Percentiles rank a stretch among this genome's conserved stretches.
These are phyloP conservation scores for Benitochromis conjunctus DNA, from an alignment of 2,113 vertebrate genomes.

Conservation along the genomic window DNA sequence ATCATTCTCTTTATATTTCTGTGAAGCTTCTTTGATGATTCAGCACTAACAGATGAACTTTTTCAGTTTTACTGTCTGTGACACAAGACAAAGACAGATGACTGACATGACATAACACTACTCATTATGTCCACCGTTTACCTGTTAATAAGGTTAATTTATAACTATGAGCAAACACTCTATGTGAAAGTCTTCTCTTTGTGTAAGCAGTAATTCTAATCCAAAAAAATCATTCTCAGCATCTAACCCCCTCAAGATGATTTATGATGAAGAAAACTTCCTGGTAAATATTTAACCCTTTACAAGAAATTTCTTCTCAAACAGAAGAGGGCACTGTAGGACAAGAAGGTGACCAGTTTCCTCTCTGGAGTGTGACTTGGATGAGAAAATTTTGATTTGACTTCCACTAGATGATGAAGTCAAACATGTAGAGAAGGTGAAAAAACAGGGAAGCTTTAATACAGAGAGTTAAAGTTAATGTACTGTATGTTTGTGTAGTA, in stretches of 20 bases:
- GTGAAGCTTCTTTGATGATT: background rate
- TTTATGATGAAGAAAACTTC: rapidly evolving
- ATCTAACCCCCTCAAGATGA: background rate
- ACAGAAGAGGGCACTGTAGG: background rate
- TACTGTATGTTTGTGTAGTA: background rate
- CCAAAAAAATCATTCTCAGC: background rate
- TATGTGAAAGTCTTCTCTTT: background rate
- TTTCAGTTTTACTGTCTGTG: background rate
- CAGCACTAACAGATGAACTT: background rate
- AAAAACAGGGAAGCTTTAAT: background rate
- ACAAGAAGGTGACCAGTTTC: background rate
- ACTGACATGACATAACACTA: background rate
- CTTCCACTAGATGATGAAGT: background rate
- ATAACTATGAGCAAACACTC: background rate
- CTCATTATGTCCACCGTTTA: background rate
- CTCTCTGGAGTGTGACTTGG: background rate
- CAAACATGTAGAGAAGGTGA: background rate
- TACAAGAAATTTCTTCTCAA: background rate
- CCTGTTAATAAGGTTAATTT: background rate
- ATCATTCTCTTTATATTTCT: background rate
- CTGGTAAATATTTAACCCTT: background rate
- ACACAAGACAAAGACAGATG: background rate
- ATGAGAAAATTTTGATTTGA: background rate
- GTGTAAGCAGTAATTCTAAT: background rate
- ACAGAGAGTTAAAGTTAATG: background rate